phyloP scores from a whole-genome alignment of 2,113 vertebrate species.

The Ondatra zibethicus region DNA sequence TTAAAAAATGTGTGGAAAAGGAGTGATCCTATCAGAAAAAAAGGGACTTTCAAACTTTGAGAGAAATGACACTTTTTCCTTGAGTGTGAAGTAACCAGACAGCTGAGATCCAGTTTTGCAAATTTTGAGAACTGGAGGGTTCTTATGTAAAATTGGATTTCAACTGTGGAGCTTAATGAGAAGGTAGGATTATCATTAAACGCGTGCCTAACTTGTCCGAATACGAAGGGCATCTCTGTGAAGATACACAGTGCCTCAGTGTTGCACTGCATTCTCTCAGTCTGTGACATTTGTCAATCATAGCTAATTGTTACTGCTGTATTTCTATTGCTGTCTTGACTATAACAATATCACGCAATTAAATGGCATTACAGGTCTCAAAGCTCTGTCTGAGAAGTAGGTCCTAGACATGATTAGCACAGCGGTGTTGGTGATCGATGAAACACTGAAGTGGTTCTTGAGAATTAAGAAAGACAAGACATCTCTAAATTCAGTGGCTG shows the following conservation, averaged over 20 bases:
- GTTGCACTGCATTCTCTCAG: slow-evolving; percentile 44
- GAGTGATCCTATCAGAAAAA: neutral
- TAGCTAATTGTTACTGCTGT: slow-evolving; percentile 39
- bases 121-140: slow-evolving; percentile 28
- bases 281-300: slow-evolving; percentile 71
- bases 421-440: slow-evolving; percentile 47
- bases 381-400: slow-evolving; percentile 34
- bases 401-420: slow-evolving; percentile 53
- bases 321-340: slow-evolving; percentile 46
- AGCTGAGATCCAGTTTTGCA: neutral
- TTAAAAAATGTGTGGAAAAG: neutral
- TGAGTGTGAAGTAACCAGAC: neutral
- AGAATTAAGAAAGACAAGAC: slow-evolving; percentile 50
- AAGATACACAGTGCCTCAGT: neutral
- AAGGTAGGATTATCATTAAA: slow-evolving; percentile 21
- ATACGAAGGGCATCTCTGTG: slow-evolving; percentile 10
- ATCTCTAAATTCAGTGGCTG: slow-evolving; percentile 41
- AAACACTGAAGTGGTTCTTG: slow-evolving; percentile 61
- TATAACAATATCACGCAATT: slow-evolving; percentile 67
- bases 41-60: neutral
- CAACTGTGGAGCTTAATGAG: slow-evolving; percentile 7
- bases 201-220: neutral
- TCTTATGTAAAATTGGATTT: slow-evolving; percentile 22
- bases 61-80: neutral
- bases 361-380: slow-evolving; percentile 46